Conservation (phyloP, 92 coral and sea anemone genomes). For the Zoanthus gigantus region DNA sequence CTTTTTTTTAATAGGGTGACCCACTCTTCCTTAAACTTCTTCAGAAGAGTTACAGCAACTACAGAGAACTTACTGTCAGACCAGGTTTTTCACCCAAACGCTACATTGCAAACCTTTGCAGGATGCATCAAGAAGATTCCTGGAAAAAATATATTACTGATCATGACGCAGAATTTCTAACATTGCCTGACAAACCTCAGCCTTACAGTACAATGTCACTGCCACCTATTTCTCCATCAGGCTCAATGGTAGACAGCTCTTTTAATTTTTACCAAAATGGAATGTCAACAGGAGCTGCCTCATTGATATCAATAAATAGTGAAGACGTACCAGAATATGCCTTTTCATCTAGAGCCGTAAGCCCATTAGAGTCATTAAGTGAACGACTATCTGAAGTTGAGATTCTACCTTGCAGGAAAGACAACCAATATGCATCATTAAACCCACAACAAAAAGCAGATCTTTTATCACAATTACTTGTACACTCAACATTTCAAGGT, state of each 20-base stretch:
- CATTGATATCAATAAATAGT: slow-evolving; percentile 85
- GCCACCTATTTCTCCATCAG: slow-evolving; percentile 97
- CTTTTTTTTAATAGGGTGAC: slow-evolving; percentile 77
- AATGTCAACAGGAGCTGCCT: slow-evolving; percentile 96
- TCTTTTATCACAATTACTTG: slow-evolving; percentile 83
- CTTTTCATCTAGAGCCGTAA: slow-evolving; percentile 83
- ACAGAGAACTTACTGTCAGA: slow-evolving; percentile 79
- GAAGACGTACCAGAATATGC: slow-evolving; percentile 77
- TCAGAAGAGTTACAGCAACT: slow-evolving; percentile 78
- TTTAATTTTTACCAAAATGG: slow-evolving; percentile 93
- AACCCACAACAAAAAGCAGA: slow-evolving; percentile 87
- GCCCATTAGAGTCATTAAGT: slow-evolving; percentile 82
- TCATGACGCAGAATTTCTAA: slow-evolving; percentile 49
- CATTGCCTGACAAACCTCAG: slow-evolving; percentile 86
- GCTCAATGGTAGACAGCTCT: slow-evolving; percentile 91
- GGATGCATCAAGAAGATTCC: slow-evolving; percentile 78
- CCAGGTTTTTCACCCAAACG: slow-evolving; percentile 99
- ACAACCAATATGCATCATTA: slow-evolving; percentile 71
- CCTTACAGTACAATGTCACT: slow-evolving; percentile 98
- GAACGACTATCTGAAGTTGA: slow-evolving; percentile 90
- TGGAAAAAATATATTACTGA: slow-evolving; percentile 88
- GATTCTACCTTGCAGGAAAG: slow-evolving; percentile 59
- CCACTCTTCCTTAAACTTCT: slow-evolving; percentile 93
- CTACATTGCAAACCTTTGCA: slow-evolving; percentile 88
- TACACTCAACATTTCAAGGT: slow-evolving; percentile 83